Evolutionary conservation across 2,113 vertebrate species (phyloP).

Genomic region (Rhineura floridana): DNA sequence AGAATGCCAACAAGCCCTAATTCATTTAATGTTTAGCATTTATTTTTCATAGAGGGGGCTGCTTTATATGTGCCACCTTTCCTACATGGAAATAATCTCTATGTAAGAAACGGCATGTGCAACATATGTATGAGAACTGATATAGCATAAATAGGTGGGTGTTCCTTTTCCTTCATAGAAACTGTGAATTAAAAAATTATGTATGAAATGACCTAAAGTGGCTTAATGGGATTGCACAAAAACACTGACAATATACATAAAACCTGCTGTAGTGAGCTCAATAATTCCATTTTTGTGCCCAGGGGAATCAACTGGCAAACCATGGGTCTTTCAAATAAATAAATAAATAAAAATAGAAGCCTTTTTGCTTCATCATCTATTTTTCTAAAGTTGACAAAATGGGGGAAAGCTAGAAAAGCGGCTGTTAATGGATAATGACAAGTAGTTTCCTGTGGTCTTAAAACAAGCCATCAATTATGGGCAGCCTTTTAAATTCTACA

Average conservation of each 20-base stretch:
- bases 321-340: not conserved
- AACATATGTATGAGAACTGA: not conserved
- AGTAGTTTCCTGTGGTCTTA: conserved; percentile 67
- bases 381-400: conserved; percentile 60
- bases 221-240: conserved; percentile 44
- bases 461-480: conserved; percentile 68
- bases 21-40: conserved; percentile 5
- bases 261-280: not conserved
- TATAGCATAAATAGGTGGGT: not conserved
- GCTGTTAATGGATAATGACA: conserved; percentile 64
- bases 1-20: not conserved
- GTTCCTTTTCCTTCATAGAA: not conserved
- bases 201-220: not conserved
- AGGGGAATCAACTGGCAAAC: conserved; percentile 39
- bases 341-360: not conserved
- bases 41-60: not conserved
- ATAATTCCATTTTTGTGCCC: not conserved
- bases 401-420: conserved; percentile 61
- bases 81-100: not conserved
- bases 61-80: too few relatives aligned
- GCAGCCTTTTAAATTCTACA: conserved; percentile 59
- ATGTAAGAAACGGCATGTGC: not conserved
- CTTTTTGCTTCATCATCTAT: conserved; percentile 65
- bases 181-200: not conserved
- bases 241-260: conserved; percentile 10